A percentile compares a stretch with the other conserved stretches of the same genome.
Evolutionary conservation across 2,797 vertebrate genomes (phyloP).

Genomic region (Staurois parvus): DNA sequence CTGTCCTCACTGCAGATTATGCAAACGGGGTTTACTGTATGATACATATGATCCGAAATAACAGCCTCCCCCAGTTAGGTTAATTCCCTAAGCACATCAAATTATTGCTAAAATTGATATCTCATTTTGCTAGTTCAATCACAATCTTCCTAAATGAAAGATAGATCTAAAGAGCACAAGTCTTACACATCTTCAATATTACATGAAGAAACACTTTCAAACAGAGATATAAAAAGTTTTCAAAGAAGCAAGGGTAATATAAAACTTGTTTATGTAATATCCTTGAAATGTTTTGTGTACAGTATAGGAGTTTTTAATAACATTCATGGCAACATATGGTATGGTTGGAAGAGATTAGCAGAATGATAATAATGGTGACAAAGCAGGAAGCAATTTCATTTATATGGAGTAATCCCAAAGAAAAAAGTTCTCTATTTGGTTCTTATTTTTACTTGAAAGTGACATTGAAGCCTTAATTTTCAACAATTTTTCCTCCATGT

Average conservation of each 20-base stretch:
- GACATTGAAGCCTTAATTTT: too few relatives aligned
- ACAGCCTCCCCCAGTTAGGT: conserved; percentile 37
- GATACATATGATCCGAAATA: conserved; percentile 45
- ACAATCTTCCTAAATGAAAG: conserved; percentile 8
- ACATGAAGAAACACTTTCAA: conserved; percentile 5
- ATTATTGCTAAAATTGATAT: conserved; percentile 34
- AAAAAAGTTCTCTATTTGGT: too few relatives aligned
- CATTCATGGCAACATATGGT: too few relatives aligned
- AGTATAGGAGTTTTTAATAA: too few relatives aligned
- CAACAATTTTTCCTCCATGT: too few relatives aligned
- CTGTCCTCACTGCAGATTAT: conserved; percentile 53
- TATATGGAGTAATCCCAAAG: too few relatives aligned
- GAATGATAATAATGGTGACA: too few relatives aligned
- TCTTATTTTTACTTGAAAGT: too few relatives aligned
- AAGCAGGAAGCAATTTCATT: too few relatives aligned
- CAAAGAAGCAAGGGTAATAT: neutral
- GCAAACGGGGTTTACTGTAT: conserved; percentile 34
- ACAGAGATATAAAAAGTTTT: neutral
- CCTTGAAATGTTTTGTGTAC: too few relatives aligned
- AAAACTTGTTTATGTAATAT: too few relatives aligned
- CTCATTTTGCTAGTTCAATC: conserved; percentile 2
- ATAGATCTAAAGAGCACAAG: neutral
- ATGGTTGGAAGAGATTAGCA: too few relatives aligned
- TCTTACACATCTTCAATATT: neutral
- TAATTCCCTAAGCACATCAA: conserved; percentile 52